Conservation (phyloP, 2,888 invertebrate genomes). For the Palloptera scutellata region DNA sequence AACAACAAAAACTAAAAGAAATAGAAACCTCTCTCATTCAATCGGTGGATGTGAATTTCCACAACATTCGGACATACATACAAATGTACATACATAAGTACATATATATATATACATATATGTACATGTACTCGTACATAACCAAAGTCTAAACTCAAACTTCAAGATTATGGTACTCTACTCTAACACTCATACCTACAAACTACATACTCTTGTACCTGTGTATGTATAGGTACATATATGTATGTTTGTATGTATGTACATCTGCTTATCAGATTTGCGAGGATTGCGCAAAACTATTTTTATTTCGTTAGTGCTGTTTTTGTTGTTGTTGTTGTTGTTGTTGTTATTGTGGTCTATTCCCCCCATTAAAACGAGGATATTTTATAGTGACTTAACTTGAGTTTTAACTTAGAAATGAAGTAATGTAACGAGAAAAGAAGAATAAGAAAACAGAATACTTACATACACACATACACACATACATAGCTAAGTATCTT, state of each 20-base stretch:
- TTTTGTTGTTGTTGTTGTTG: constrained; percentile 29
- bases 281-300: constrained; percentile 51
- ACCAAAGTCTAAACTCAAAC: not conserved
- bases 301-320: constrained; percentile 41
- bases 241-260: constrained; percentile 1
- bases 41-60: not conserved
- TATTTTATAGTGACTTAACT: constrained; percentile 26
- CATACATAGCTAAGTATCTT: constrained; percentile 16
- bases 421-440: constrained; percentile 29
- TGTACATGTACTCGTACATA: constrained; percentile 6
- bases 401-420: constrained; percentile 38
- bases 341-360: constrained; percentile 22
- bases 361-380: constrained; percentile 27
- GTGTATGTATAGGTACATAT: not conserved
- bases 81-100: no score
- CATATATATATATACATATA: no score
- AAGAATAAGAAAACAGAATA: no score
- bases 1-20: constrained; percentile 31
- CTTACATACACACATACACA: no score
- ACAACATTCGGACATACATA: no score
- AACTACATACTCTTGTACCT: no score
- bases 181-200: no score
- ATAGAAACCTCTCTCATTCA: not conserved
- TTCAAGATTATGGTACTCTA: no score
- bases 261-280: constrained; percentile 52